Conservation (phyloP, 2,888 invertebrate genomes). For the Antheraea yamamai region DNA sequence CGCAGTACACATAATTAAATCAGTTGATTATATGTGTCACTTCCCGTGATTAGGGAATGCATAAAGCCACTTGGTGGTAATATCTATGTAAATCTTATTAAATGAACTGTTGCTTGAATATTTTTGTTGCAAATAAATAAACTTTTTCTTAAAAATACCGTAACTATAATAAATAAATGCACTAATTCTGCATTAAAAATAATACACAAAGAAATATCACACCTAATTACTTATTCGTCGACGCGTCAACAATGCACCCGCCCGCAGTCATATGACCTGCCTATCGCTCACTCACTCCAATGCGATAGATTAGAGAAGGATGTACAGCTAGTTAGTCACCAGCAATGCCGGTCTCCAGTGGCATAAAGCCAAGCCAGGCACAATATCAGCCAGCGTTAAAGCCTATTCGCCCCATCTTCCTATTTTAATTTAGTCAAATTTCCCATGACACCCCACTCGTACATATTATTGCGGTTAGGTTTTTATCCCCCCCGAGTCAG, state of each 20-base stretch:
- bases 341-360: conserved; percentile 53
- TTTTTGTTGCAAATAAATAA: too few species aligned
- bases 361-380: conserved; percentile 65
- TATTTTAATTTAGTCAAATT: conserved; percentile 83
- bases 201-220: conserved; percentile 52
- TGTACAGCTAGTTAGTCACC: conserved; percentile 67
- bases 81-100: too few species aligned
- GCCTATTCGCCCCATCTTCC: conserved; percentile 79
- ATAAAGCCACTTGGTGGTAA: not conserved
- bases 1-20: not conserved
- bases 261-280: conserved; percentile 62
- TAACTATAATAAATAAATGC: not conserved
- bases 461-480: conserved; percentile 57
- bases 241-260: conserved; percentile 59
- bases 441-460: conserved; percentile 81
- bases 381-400: conserved; percentile 62
- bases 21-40: not conserved
- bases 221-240: conserved; percentile 77
- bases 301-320: conserved; percentile 30
- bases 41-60: not conserved
- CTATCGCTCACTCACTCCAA: conserved; percentile 32
- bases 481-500: conserved; percentile 39
- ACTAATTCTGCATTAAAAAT: conserved; percentile 12
- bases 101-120: too few species aligned
- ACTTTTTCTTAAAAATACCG: not conserved